Evolutionary conservation across 2,113 vertebrate species (phyloP).

Genomic region (Labrus mixtus): DNA sequence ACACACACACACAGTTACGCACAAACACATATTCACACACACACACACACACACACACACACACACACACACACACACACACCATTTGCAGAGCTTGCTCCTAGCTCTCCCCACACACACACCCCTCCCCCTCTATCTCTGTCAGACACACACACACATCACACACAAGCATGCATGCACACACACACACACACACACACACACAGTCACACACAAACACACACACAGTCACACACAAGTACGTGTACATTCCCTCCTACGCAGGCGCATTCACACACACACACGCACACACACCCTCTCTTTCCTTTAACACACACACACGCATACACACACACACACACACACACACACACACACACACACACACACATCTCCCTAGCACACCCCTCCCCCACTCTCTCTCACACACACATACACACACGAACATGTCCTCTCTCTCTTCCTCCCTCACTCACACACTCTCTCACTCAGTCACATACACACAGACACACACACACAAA

Average conservation of each 20-base stretch:
- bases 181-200: slow-evolving; percentile 43
- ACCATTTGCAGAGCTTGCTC: slow-evolving; percentile 75
- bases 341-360: slow-evolving; percentile 21
- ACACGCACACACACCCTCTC: slow-evolving; percentile 48
- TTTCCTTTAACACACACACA: slow-evolving; percentile 58
- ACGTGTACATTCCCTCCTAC: slow-evolving; percentile 30
- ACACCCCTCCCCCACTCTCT: slow-evolving; percentile 62
- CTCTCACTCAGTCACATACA: slow-evolving; percentile 33
- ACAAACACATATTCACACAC: slow-evolving; percentile 33
- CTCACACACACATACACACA: slow-evolving; percentile 31
- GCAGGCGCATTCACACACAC: slow-evolving; percentile 45
- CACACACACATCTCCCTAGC: slow-evolving; percentile 38
- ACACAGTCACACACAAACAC: slow-evolving; percentile 35
- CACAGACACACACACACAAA: slow-evolving; percentile 37
- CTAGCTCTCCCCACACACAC: slow-evolving; percentile 72
- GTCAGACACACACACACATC: slow-evolving; percentile 66
- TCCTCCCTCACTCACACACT: slow-evolving; percentile 31
- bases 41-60: slow-evolving; percentile 20
- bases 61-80: slow-evolving; percentile 52
- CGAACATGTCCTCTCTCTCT: slow-evolving; percentile 43
- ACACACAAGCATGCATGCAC: slow-evolving; percentile 4
- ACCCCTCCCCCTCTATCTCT: slow-evolving; percentile 74
- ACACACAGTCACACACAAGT: slow-evolving; percentile 18
- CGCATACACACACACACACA: slow-evolving; percentile 54
- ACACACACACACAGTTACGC: slow-evolving; percentile 34